phyloP scores from a whole-genome alignment of 2,113 vertebrate species.

The Cranoglanis bouderius region DNA sequence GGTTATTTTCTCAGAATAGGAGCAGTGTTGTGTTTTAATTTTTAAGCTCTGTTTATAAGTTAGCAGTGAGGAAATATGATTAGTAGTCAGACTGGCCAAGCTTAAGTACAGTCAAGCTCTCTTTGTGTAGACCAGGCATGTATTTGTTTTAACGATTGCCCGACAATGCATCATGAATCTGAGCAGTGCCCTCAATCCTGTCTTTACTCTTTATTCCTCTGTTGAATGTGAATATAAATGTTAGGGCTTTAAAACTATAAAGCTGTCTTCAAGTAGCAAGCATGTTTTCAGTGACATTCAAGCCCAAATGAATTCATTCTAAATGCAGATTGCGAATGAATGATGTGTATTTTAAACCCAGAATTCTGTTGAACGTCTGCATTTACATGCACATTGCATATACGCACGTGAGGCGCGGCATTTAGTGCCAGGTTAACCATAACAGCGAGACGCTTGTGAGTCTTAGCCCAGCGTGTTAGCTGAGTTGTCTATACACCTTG shows the following conservation, averaged over 20 bases:
- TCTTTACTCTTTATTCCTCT: neutral
- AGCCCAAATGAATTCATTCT: neutral
- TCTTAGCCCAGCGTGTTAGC: neutral
- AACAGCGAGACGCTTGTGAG: neutral
- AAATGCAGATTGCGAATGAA: neutral
- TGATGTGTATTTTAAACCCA: neutral
- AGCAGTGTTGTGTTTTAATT: neutral
- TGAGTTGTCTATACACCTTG: neutral
- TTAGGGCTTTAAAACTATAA: neutral
- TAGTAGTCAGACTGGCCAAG: neutral
- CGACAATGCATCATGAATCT: neutral
- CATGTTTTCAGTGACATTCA: neutral
- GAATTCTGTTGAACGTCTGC: neutral
- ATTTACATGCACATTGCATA: neutral
- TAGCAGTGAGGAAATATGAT: neutral
- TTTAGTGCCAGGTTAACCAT: neutral
- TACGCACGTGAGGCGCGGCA: neutral
- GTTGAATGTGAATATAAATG: neutral
- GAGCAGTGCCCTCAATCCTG: neutral
- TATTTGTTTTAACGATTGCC: neutral
- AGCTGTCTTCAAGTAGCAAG: neutral
- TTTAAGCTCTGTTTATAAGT: neutral
- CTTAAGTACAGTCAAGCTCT: too few species aligned
- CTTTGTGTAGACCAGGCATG: neutral
- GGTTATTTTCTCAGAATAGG: conserved; percentile 11